Evolutionary conservation across 2,797 vertebrate species (phyloP).

Genomic region (Acanthurus lineatus): DNA sequence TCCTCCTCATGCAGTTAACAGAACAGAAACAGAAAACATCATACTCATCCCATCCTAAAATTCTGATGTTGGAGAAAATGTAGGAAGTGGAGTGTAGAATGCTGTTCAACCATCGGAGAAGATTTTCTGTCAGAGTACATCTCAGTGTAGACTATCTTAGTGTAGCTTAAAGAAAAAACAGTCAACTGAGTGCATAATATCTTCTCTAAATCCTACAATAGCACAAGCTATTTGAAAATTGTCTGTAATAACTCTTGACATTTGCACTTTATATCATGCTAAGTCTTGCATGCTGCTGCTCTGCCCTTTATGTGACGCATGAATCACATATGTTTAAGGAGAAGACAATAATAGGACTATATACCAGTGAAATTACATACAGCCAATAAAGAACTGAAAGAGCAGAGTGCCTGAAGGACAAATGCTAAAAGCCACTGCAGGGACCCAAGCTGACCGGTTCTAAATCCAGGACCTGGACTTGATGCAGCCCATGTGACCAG

Average conservation of each 20-base stretch:
- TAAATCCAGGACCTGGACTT: conserved; percentile 35
- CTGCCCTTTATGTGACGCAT: conserved; percentile 22
- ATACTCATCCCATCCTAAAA: background rate
- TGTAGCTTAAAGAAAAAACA: background rate
- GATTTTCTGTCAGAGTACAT: background rate
- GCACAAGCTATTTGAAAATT: background rate
- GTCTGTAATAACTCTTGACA: conserved; percentile 15
- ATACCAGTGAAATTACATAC: background rate
- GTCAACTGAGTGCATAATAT: background rate
- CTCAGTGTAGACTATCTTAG: background rate
- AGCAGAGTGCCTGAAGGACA: background rate
- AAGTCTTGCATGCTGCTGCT: conserved; percentile 6
- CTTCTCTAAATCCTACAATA: background rate
- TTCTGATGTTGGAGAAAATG: background rate
- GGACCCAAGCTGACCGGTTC: conserved; percentile 13
- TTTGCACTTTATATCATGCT: conserved; percentile 14
- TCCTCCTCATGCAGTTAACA: background rate
- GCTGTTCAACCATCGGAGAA: background rate
- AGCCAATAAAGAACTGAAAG: background rate
- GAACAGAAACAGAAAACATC: background rate
- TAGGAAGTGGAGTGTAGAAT: background rate
- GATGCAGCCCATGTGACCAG: conserved; percentile 32
- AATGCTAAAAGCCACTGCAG: conserved; percentile 9
- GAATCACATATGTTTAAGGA: conserved; percentile 26
- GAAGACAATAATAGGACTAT: background rate